A percentile compares a stretch with the other conserved stretches of the same genome.
Evolutionary conservation across 2,797 vertebrate species (phyloP).

Genomic region (Arctocebus calabarensis): DNA sequence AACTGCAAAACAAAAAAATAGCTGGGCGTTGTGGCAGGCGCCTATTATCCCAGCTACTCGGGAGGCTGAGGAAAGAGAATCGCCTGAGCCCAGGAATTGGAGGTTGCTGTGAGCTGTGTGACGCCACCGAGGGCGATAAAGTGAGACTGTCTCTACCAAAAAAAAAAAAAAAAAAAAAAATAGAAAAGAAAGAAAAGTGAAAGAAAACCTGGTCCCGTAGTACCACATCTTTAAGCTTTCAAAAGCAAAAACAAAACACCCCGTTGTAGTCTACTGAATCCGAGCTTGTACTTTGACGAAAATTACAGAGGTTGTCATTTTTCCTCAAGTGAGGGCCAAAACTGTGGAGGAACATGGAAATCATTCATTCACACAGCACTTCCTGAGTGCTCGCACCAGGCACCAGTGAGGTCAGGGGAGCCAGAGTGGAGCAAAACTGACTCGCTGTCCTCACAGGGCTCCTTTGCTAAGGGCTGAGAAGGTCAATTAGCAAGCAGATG

Average conservation of each 20-base stretch:
- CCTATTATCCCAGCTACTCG: too few species aligned
- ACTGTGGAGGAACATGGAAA: background rate
- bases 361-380: background rate
- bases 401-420: background rate
- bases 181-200: background rate
- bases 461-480: background rate
- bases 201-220: background rate
- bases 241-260: background rate
- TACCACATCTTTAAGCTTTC: background rate
- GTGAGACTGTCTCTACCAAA: too few species aligned
- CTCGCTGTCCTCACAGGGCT: background rate
- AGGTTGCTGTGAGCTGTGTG: too few species aligned
- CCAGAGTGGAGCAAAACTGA: background rate
- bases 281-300: background rate
- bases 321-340: background rate
- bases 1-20: too few species aligned
- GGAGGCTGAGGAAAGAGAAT: too few species aligned
- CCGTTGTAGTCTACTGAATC: background rate
- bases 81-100: too few species aligned
- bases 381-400: background rate
- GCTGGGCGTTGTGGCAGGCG: too few species aligned
- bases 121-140: too few species aligned
- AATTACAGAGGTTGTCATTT: background rate
- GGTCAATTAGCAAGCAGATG: background rate
- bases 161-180: background rate